phyloP scores from a whole-genome alignment of 2,888 invertebrate species.

The Apamea epomidion region DNA sequence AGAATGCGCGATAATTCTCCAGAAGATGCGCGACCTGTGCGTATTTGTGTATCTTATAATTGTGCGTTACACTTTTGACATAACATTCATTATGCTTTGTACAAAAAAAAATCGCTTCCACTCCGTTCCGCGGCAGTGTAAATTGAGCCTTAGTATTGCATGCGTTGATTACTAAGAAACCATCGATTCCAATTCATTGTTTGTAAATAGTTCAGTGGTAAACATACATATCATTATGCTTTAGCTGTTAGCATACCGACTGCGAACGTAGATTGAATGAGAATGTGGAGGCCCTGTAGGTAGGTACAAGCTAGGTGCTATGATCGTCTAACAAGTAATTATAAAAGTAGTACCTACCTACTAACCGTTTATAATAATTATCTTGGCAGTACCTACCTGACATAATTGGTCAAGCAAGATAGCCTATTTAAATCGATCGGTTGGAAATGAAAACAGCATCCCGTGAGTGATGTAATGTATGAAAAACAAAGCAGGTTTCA shows the following conservation, averaged over 20 bases:
- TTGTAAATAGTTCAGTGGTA: slow-evolving; percentile 1
- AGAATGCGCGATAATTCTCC: no score
- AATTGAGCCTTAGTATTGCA: not conserved
- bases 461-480: not conserved
- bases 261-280: not conserved
- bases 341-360: not conserved
- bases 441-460: not conserved
- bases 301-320: not conserved
- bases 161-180: not conserved
- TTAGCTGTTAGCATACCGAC: slow-evolving; percentile 1
- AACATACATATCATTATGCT: slow-evolving; percentile 3
- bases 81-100: no score
- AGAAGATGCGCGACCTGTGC: no score
- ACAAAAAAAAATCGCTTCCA: no score
- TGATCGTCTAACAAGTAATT: not conserved
- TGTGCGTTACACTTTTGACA: no score
- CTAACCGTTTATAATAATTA: slow-evolving; percentile 3
- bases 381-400: not conserved
- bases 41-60: no score
- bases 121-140: no score
- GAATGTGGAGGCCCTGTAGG: not conserved
- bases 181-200: slow-evolving; percentile 5
- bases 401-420: slow-evolving; percentile 12
- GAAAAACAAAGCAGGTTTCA: slow-evolving; percentile 47
- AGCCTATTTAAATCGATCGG: not conserved